Evolutionary conservation across 1,140 invertebrate species (phyloP), one percentile per base, ranked within the genome.

Genomic region (Sinonovacula constricta): DNA sequence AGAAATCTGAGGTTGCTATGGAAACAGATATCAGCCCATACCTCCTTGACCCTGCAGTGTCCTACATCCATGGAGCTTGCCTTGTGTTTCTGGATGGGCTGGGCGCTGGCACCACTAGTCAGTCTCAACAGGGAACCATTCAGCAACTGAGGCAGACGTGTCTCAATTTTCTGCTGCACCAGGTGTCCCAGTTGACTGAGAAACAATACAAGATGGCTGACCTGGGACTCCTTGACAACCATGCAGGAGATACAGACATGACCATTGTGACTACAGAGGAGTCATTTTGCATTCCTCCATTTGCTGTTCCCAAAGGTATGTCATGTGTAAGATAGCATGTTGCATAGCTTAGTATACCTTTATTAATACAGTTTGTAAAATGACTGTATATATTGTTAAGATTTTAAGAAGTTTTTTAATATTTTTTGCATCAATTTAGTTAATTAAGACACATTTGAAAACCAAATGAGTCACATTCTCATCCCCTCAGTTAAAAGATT

Each of bases 1-100:
- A 78, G 3, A 72, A 75, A 7, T 79, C 80, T 10, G 60, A 66
- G 5, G 80, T 70, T 68, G 69, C 62, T 53, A 85, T 82, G 81
- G 83, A 78, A 45, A 83, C 66, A 28, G 68, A 70, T 63, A 24
- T 34, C 5, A 36, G 66, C 15, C n/a, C 22, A 12, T 77, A 77
- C 24, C 59, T 63, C 22, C 75, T 89, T 53, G 83, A 87, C 12
- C 85, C 89, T 34, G 82, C 76, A 68, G 65, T 85, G 18, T 81
- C 91, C 0, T 96, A 96, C 86, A 92, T 96, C 49, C 97, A 99
- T 90, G 97, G 97, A 15, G 96, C 96, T 62, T 95, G 94, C 90
- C 93, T 99, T 53, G 96, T 96, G 0, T 97, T 99, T 81, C 91
- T 99, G 2, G 98, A 99, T 91, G 95, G 96, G 69, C 92, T 99